Evolutionary conservation across 2,888 invertebrate species (phyloP), one percentile per base, ranked within the genome.

Genomic region (Eristalis intricaria): DNA sequence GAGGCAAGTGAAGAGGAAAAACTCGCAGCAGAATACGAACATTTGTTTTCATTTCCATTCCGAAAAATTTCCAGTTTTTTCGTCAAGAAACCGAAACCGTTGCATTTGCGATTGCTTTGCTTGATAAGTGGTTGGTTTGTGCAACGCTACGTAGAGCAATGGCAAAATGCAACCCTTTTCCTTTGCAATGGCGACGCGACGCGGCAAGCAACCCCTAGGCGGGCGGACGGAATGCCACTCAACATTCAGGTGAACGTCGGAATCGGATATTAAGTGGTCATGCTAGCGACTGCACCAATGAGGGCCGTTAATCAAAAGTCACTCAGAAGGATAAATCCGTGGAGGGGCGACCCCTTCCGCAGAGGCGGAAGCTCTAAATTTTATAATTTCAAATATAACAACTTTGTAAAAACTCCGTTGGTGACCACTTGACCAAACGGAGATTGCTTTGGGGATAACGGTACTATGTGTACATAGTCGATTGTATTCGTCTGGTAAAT

Each of bases 91-190:
- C 83, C 84, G 58, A 83, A 80, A 87, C 40, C 79, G 60, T 60
- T 74, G 87, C 87, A 84, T 69, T 87, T 80, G 84, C 76, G 87
- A 87, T 87, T 84, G 84, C 87, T 80, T 76, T 68, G 79, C 71
- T 68, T 73, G 87, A 87, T 87, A 87, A 87, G 84, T 82, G 74
- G 38, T 70, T 38, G 66, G 50, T 38, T 40, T 63, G 71, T 76
- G 73, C 79, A 87, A 83, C 73, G 70, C 71, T 69, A 56, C 61
- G 23, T 35, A 74, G 74, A 71, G 73, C 32, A 32, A 32, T 32
- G 71, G 61, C 29, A 15, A 29, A n/a, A 35, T 58, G 40, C 22
- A 32, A 29, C 22, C 50, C 60, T 29, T 1, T 26, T 29, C 32
- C 56, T 8, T 40, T 19, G 60, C 60, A 22, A 23, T 65, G 22